Percentiles rank a stretch among this genome's conserved stretches.
These are phyloP conservation scores for Hoplias malabaricus DNA, from an alignment of 2,113 vertebrate species.

Conservation along the genomic window DNA sequence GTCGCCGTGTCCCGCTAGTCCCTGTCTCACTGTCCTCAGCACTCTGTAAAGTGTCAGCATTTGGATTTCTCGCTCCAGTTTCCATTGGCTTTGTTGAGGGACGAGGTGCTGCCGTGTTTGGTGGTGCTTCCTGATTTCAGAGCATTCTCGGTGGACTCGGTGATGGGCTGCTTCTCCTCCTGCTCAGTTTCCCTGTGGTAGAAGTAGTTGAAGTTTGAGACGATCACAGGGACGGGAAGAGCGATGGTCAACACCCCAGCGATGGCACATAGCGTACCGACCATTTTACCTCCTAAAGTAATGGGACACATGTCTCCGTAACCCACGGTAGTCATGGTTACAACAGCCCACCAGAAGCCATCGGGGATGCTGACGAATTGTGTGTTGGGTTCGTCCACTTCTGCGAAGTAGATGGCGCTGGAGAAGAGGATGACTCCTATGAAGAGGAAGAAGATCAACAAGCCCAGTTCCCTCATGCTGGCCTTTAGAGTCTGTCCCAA, in stretches of 20 bases:
- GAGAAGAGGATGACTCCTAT: conserved; percentile 97
- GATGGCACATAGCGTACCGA: conserved; percentile 93
- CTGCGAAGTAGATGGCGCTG: conserved; percentile 93
- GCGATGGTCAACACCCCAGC: conserved; percentile 95
- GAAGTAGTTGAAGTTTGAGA: conserved; percentile 99
- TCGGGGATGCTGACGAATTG: conserved; percentile 97
- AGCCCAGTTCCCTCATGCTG: conserved; percentile 86
- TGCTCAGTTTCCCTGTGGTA: conserved; percentile 94
- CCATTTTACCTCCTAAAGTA: conserved; percentile 89
- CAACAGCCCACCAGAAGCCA: conserved; percentile 98
- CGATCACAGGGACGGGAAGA: conserved; percentile 94
- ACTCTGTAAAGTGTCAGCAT: neutral
- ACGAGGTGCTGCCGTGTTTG: conserved; percentile 74
- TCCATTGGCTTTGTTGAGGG: conserved; percentile 83
- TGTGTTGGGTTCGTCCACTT: conserved; percentile 91
- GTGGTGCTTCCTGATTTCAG: conserved; percentile 61
- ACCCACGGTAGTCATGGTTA: conserved; percentile 98
- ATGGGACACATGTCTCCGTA: conserved; percentile 97
- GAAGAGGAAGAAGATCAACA: conserved; percentile 98
- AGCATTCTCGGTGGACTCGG: conserved; percentile 70
- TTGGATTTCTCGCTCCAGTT: conserved; percentile 69
- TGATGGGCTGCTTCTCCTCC: conserved; percentile 82
- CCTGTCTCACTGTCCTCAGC: neutral
- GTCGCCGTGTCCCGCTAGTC: too few species aligned
- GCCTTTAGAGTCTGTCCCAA: conserved; percentile 91